Evolutionary conservation across 2,888 invertebrate genomes (phyloP).

Genomic region (Argyra leucocephala): DNA sequence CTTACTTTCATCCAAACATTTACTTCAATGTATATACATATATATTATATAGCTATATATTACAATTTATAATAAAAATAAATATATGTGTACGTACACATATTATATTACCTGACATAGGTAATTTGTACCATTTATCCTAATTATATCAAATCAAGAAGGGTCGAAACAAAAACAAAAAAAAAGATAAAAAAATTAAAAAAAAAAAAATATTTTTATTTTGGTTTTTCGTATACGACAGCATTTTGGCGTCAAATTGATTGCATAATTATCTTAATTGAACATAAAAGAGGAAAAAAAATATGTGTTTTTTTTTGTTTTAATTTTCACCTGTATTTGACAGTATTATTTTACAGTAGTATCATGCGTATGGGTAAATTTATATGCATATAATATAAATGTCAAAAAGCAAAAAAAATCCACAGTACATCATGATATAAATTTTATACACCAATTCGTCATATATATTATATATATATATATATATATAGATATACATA

Average conservation of each 20-base stretch:
- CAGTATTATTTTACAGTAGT: too few species aligned
- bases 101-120: background rate
- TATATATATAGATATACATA: background rate
- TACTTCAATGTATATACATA: background rate
- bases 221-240: background rate
- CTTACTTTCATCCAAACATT: background rate
- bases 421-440: too few species aligned
- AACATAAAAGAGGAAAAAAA: background rate
- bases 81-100: background rate
- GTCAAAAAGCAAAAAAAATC: too few species aligned
- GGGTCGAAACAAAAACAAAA: too few species aligned
- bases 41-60: too few species aligned
- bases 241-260: slow-evolving; percentile 1
- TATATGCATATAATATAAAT: too few species aligned
- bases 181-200: background rate
- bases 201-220: background rate
- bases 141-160: slow-evolving; percentile 1
- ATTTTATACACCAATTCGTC: too few species aligned
- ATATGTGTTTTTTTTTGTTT: background rate
- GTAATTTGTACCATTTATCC: background rate
- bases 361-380: too few species aligned
- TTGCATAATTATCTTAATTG: background rate
- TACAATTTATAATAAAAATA: too few species aligned
- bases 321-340: background rate
- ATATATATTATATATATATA: background rate